A percentile compares a stretch with the other conserved stretches of the same genome.
phyloP scores from a whole-genome alignment of 2,113 vertebrate species.

The Baryphthengus martii region DNA sequence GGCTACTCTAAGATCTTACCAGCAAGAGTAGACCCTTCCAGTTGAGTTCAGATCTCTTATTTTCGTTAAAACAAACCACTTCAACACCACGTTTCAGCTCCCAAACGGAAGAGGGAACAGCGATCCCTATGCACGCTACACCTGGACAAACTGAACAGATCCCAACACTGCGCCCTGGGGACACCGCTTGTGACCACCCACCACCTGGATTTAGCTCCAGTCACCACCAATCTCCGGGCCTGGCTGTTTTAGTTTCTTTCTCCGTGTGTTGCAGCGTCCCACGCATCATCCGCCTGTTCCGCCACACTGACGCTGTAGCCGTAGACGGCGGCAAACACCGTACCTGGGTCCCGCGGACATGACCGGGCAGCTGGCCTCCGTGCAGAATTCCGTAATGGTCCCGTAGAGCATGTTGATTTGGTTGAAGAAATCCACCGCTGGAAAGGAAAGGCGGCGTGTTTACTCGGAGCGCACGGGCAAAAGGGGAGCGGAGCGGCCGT shows the following conservation, averaged over 20 bases:
- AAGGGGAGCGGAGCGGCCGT: fast-evolving
- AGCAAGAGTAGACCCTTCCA: background rate
- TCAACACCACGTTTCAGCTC: background rate
- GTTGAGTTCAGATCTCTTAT: too few species aligned
- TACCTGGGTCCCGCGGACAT: slow-evolving; percentile 97
- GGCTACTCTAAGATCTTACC: background rate
- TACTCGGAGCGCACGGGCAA: background rate
- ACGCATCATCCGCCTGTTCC: fast-evolving
- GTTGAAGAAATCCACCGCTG: slow-evolving; percentile 98
- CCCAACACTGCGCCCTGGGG: too few species aligned
- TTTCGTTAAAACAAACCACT: background rate
- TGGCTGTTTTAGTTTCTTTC: background rate
- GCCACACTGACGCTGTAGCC: fast-evolving
- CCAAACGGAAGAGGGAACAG: background rate
- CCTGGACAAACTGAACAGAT: background rate
- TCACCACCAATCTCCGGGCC: too few species aligned
- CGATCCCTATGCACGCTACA: fast-evolving
- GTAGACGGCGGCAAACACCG: background rate
- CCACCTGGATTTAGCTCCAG: too few species aligned
- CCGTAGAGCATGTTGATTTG: slow-evolving; percentile 98
- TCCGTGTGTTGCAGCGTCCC: fast-evolving
- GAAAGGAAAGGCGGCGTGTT: background rate
- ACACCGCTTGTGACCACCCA: too few species aligned
- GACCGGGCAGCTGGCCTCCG: slow-evolving; percentile 88
- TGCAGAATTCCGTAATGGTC: slow-evolving; percentile 97